Conservation (phyloP, 2,797 vertebrate genomes). For the Leuciscus waleckii region DNA sequence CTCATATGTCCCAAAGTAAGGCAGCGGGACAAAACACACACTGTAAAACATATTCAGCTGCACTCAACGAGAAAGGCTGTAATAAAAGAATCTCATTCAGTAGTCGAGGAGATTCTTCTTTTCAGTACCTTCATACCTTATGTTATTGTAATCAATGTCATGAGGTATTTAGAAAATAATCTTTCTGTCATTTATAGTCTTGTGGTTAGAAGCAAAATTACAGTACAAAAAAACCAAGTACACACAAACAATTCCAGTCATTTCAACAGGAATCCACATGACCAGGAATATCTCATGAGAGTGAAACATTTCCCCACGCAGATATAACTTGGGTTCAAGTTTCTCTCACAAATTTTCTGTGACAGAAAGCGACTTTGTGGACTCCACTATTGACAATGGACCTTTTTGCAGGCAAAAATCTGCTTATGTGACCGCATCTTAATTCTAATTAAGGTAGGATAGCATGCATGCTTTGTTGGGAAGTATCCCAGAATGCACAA, state of each 20-base stretch:
- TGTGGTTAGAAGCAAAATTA: not conserved
- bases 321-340: not conserved
- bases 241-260: not conserved
- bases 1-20: constrained; percentile 39
- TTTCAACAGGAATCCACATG: not conserved
- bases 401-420: not conserved
- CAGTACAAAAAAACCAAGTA: not conserved
- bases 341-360: not conserved
- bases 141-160: constrained; percentile 48
- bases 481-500: not conserved
- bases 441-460: not conserved
- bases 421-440: not conserved
- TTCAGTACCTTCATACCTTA: constrained; percentile 25
- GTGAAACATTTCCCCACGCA: not conserved
- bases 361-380: not conserved
- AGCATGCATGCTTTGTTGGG: not conserved
- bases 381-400: not conserved
- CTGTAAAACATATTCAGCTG: constrained; percentile 42
- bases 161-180: not conserved
- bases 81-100: constrained; percentile 16
- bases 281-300: not conserved
- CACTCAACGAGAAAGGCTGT: constrained; percentile 11
- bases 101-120: constrained; percentile 25
- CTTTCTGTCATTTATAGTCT: not conserved
- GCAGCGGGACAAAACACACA: constrained; percentile 28